phyloP scores from a whole-genome alignment of 2,113 vertebrate genomes.

The Connochaetes taurinus region DNA sequence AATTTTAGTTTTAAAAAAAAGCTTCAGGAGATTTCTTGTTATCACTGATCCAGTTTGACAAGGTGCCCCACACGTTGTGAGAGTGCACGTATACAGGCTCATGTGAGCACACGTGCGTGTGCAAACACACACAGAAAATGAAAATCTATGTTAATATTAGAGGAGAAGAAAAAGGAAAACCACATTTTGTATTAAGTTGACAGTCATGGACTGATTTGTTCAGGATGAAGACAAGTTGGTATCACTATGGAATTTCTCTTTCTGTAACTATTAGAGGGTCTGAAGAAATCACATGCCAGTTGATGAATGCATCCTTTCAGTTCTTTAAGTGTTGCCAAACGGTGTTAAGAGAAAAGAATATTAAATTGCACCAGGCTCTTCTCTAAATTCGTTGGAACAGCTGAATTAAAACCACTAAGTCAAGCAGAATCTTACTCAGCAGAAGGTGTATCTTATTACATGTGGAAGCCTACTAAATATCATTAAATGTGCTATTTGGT shows the following conservation, averaged over 20 bases:
- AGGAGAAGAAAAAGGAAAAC: background rate
- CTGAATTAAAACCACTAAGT: constrained; percentile 58
- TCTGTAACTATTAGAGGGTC: background rate
- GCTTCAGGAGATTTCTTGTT: background rate
- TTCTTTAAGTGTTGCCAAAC: constrained; percentile 30
- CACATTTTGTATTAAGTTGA: background rate
- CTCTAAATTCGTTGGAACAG: constrained; percentile 30
- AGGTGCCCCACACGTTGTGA: background rate
- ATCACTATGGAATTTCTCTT: background rate
- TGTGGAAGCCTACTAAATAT: background rate
- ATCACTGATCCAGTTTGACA: background rate
- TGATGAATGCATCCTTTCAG: constrained; percentile 13
- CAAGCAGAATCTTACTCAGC: constrained; percentile 13
- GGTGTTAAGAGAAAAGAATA: constrained; percentile 47
- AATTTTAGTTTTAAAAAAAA: background rate
- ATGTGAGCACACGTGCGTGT: background rate
- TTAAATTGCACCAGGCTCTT: constrained; percentile 35
- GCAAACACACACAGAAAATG: background rate
- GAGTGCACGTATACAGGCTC: background rate
- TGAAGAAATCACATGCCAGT: background rate
- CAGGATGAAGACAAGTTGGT: background rate
- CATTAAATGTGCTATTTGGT: background rate
- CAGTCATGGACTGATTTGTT: background rate
- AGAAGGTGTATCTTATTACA: background rate
- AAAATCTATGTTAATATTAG: background rate